Percentiles rank a stretch among this genome's conserved stretches.
Evolutionary conservation across 2,113 vertebrate species (phyloP).

Genomic region (Xenopus laevis): DNA sequence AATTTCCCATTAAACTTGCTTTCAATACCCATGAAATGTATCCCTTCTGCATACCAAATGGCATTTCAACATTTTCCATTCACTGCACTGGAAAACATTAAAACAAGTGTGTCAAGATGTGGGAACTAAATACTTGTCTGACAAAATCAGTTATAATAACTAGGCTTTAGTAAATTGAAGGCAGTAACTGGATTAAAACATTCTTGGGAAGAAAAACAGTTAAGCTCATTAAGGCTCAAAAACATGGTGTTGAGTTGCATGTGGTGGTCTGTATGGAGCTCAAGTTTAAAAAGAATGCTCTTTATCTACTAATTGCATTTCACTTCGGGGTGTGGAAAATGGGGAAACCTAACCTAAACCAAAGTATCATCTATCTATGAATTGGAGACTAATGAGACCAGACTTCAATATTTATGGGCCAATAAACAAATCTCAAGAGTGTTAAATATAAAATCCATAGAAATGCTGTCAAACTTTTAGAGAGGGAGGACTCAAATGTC

Average conservation of each 20-base stretch:
- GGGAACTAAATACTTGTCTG: background rate
- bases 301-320: background rate
- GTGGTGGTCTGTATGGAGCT: background rate
- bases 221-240: conserved; percentile 2
- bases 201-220: background rate
- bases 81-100: background rate
- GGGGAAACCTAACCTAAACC: background rate
- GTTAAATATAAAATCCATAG: too few relatives aligned
- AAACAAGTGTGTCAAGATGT: background rate
- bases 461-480: too few relatives aligned
- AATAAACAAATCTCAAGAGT: background rate
- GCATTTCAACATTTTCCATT: background rate
- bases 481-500: too few relatives aligned
- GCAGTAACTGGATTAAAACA: background rate
- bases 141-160: conserved; percentile 5
- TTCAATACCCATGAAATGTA: background rate
- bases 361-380: background rate
- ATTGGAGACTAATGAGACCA: background rate
- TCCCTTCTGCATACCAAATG: background rate
- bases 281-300: background rate
- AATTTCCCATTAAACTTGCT: background rate
- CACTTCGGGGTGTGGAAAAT: background rate
- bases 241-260: background rate
- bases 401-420: background rate
- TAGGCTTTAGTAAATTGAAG: background rate